Evolutionary conservation across 2,797 vertebrate genomes (phyloP).

Genomic region (Thripadectes ignobilis): DNA sequence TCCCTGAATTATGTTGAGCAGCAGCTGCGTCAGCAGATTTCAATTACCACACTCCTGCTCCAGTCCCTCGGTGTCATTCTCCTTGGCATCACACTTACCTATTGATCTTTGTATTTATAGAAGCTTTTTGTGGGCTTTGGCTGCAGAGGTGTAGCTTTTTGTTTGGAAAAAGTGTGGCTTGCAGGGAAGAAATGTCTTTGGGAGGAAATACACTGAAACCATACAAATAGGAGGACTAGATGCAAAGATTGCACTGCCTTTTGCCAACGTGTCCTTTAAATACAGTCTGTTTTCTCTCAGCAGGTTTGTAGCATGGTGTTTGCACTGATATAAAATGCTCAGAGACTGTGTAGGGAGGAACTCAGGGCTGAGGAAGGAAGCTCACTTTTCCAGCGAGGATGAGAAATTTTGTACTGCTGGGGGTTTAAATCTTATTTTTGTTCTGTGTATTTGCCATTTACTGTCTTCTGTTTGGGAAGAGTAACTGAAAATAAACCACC

Average conservation of each 20-base stretch:
- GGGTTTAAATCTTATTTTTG: neutral
- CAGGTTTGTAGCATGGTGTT: neutral
- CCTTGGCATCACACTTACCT: conserved; percentile 51
- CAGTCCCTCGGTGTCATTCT: conserved; percentile 44
- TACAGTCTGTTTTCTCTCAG: neutral
- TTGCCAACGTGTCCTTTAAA: neutral
- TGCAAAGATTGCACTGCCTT: neutral
- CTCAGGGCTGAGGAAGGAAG: neutral
- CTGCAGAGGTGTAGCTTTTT: conserved; percentile 3
- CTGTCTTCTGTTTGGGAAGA: neutral
- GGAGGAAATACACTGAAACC: neutral
- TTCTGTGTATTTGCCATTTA: neutral
- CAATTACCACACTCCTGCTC: conserved; percentile 33
- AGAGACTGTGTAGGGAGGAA: neutral
- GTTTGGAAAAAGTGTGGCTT: neutral
- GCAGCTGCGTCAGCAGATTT: conserved; percentile 68
- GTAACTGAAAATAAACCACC: neutral
- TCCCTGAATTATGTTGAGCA: conserved; percentile 59
- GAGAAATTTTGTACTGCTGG: neutral
- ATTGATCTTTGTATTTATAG: conserved; percentile 65
- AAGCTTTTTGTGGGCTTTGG: neutral
- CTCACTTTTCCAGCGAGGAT: neutral
- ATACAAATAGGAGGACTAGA: neutral
- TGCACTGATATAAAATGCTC: neutral
- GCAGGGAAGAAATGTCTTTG: neutral